Evolutionary conservation across 2,797 vertebrate species (phyloP).

Genomic region (Triplophysa yarkandensis): DNA sequence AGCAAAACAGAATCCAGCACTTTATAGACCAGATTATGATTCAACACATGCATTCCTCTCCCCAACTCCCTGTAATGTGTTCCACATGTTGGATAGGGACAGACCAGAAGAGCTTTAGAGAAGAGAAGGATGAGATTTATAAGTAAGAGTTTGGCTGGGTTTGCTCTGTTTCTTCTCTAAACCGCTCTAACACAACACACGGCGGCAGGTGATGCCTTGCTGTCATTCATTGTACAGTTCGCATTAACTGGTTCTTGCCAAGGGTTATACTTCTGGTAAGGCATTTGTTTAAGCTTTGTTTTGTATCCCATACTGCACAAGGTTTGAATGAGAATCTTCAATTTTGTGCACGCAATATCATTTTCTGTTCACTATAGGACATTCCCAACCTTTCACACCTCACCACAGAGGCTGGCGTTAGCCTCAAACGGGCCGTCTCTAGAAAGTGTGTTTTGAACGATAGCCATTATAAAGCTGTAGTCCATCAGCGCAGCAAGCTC

Average conservation of each 20-base stretch:
- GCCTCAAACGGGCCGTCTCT: conserved; percentile 63
- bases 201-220: conserved; percentile 51
- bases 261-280: neutral
- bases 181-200: conserved; percentile 43
- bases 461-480: conserved; percentile 62
- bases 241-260: neutral
- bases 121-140: conserved; percentile 52
- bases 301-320: neutral
- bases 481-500: conserved; percentile 58
- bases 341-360: too few relatives aligned
- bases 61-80: conserved; percentile 74
- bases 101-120: conserved; percentile 54
- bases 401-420: conserved; percentile 61
- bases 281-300: neutral
- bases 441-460: conserved; percentile 72
- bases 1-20: conserved; percentile 67
- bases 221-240: conserved; percentile 9
- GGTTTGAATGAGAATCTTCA: too few relatives aligned
- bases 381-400: conserved; percentile 57
- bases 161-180: conserved; percentile 31
- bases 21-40: conserved; percentile 74
- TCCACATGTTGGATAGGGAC: conserved; percentile 73
- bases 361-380: conserved; percentile 51
- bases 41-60: conserved; percentile 77
- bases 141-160: conserved; percentile 49